Percentiles rank a stretch among this genome's conserved stretches.
Evolutionary conservation across 2,113 vertebrate species (phyloP).

Genomic region (Isurus oxyrinchus): DNA sequence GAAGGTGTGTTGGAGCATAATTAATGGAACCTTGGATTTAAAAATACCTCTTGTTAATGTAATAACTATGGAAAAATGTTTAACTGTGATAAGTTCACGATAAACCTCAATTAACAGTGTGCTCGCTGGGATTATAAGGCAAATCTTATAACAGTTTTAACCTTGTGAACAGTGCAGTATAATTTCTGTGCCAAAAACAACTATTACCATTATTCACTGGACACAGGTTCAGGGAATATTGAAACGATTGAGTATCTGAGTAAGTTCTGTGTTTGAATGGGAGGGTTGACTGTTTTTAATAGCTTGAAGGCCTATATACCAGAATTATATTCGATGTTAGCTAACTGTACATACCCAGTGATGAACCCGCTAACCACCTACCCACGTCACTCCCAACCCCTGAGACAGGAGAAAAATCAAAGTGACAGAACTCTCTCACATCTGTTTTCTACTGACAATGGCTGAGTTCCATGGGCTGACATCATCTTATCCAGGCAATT

Average conservation of each 20-base stretch:
- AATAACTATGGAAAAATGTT: not conserved
- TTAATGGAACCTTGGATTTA: not conserved
- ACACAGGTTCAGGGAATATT: not conserved
- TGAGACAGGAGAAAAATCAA: not conserved
- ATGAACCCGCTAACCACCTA: not conserved
- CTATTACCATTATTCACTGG: not conserved
- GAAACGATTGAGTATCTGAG: not conserved
- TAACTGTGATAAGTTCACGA: not conserved
- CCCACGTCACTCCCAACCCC: not conserved
- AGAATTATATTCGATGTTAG: not conserved
- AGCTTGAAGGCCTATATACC: not conserved
- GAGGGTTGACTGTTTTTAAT: not conserved
- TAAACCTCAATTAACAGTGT: not conserved
- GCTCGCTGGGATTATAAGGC: not conserved
- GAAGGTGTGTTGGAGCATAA: constrained; percentile 59
- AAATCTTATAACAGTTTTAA: not conserved
- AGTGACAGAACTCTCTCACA: not conserved
- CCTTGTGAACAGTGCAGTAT: not conserved
- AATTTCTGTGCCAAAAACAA: not conserved
- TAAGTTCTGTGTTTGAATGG: not conserved
- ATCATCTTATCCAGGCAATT: not conserved
- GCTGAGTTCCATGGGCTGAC: not conserved
- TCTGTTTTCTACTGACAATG: not conserved
- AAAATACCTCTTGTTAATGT: not conserved
- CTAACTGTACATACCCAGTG: not conserved